Percentiles rank a stretch among this genome's conserved stretches.
Conservation (phyloP, 2,888 invertebrate species). For the Serripes groenlandicus region DNA sequence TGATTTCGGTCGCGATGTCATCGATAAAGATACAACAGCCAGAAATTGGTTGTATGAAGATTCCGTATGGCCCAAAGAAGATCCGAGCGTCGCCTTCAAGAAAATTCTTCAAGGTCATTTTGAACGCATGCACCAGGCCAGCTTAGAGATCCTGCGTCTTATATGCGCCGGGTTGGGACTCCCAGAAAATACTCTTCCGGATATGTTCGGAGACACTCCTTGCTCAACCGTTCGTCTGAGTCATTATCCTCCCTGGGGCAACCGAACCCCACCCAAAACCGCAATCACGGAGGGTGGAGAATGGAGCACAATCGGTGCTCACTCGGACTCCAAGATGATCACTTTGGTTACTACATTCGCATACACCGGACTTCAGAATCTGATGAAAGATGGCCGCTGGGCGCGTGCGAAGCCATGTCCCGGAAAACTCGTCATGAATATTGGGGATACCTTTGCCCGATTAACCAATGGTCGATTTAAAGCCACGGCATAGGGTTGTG, state of each 20-base stretch:
- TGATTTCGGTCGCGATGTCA: constrained; percentile 23
- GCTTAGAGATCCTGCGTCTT: constrained; percentile 9
- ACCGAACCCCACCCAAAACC: not conserved
- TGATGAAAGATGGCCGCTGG: constrained; percentile 8
- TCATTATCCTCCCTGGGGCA: constrained; percentile 13
- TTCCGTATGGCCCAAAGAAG: constrained; percentile 15
- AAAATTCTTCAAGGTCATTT: constrained; percentile 10
- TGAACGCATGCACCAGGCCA: constrained; percentile 15
- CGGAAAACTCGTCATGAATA: constrained; percentile 20
- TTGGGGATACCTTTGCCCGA: constrained; percentile 10
- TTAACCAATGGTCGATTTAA: constrained; percentile 15
- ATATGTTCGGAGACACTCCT: constrained; percentile 16
- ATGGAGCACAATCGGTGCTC: constrained; percentile 7
- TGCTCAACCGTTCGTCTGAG: constrained; percentile 10
- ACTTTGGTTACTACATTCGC: constrained; percentile 11
- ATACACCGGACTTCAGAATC: constrained; percentile 6
- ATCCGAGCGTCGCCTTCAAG: not conserved
- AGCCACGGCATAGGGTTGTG: constrained; percentile 14
- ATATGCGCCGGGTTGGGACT: constrained; percentile 2
- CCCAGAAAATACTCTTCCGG: constrained; percentile 12
- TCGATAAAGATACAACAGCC: not conserved
- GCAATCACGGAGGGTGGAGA: constrained; percentile 15
- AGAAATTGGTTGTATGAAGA: constrained; percentile 15
- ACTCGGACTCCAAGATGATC: constrained; percentile 20
- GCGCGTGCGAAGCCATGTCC: constrained; percentile 5